Conservation (phyloP, 1,140 invertebrate species). For the Parapsyche elsis region DNA sequence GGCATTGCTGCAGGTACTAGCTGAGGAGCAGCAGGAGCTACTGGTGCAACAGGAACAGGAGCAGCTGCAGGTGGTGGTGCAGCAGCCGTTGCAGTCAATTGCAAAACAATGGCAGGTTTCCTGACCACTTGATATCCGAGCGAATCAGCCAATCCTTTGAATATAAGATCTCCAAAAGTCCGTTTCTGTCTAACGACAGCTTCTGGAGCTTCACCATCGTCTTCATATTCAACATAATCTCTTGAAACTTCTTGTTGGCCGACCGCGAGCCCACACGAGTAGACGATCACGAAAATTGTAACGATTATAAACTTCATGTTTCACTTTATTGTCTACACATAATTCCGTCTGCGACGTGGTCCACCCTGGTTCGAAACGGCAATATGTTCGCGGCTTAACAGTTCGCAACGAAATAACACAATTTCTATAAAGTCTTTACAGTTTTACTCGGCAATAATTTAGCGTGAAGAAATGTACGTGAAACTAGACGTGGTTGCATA, state of each 20-base stretch:
- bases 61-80: conserved; percentile 62
- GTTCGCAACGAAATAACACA: conserved; percentile 45
- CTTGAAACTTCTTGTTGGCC: background rate
- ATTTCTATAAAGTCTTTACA: conserved; percentile 43
- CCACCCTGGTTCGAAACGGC: conserved; percentile 16
- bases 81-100: conserved; percentile 62
- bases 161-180: conserved; percentile 66
- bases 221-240: conserved; percentile 18
- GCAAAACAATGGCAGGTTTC: conserved; percentile 61
- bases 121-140: conserved; percentile 64
- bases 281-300: conserved; percentile 40
- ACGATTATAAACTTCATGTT: conserved; percentile 47
- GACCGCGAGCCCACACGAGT: conserved; percentile 25
- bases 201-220: conserved; percentile 58
- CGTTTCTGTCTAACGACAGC: conserved; percentile 64
- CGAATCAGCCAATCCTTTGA: conserved; percentile 64
- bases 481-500: conserved; percentile 53
- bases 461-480: conserved; percentile 55
- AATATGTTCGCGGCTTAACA: conserved; percentile 37
- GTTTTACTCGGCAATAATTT: conserved; percentile 53
- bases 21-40: conserved; percentile 56
- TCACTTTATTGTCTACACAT: conserved; percentile 43
- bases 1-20: conserved; percentile 54
- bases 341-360: conserved; percentile 24
- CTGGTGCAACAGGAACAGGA: conserved; percentile 56